A percentile compares a stretch with the other conserved stretches of the same genome.
Evolutionary conservation across 2,797 vertebrate species (phyloP).

Genomic region (Eulemur albifrons): DNA sequence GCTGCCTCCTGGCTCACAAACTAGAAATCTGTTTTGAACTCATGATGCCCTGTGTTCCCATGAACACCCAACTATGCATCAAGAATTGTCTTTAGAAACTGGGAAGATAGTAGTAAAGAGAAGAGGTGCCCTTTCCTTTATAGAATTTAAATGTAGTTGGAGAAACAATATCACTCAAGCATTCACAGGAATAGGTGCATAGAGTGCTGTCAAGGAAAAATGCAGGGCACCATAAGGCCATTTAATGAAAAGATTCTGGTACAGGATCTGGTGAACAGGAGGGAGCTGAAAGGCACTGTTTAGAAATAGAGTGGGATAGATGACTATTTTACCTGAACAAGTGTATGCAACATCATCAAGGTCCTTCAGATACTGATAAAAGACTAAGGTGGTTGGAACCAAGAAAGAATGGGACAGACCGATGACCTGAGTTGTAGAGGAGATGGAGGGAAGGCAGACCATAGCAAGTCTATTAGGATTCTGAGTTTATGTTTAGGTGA

Average conservation of each 20-base stretch:
- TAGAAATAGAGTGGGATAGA: neutral
- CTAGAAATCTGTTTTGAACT: neutral
- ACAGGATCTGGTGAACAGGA: neutral
- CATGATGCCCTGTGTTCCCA: neutral
- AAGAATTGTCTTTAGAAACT: neutral
- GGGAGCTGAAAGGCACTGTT: neutral
- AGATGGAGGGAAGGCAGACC: neutral
- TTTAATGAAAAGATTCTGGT: neutral
- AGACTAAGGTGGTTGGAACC: neutral
- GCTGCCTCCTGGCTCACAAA: neutral
- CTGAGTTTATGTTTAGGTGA: neutral
- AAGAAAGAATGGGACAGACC: neutral
- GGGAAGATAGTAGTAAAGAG: neutral
- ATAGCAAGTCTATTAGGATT: neutral
- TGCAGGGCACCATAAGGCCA: neutral
- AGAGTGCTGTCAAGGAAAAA: neutral
- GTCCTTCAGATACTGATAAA: neutral
- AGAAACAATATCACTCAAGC: neutral
- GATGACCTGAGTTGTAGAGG: neutral
- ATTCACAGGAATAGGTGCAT: neutral
- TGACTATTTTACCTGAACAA: neutral
- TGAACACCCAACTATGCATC: neutral
- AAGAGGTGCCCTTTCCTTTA: fast-evolving
- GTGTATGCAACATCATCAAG: neutral
- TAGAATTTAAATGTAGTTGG: neutral